phyloP scores from a whole-genome alignment of 2,888 invertebrate species.

The Celastrina argiolus region DNA sequence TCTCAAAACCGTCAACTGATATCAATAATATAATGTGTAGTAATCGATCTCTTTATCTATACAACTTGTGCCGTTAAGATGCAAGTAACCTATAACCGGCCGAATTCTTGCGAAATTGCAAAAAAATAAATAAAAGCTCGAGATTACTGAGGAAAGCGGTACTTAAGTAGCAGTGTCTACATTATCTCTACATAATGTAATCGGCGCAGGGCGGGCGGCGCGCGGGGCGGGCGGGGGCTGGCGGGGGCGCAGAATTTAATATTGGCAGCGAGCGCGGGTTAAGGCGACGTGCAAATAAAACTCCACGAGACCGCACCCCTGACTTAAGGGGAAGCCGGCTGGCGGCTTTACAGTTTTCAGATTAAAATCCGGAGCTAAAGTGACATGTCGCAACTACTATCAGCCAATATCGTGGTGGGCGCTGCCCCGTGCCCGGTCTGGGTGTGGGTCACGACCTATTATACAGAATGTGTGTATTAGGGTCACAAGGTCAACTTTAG shows the following conservation, averaged over 20 bases:
- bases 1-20: too few relatives aligned
- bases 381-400: too few relatives aligned
- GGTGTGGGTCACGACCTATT: too few relatives aligned
- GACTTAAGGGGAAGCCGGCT: slow-evolving; percentile 46
- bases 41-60: too few relatives aligned
- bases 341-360: slow-evolving; percentile 17
- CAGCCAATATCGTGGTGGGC: too few relatives aligned
- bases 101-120: not conserved
- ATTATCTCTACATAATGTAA: slow-evolving; percentile 51
- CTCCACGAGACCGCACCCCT: slow-evolving; percentile 60
- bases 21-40: too few relatives aligned
- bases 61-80: too few relatives aligned
- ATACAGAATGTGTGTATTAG: too few relatives aligned
- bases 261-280: slow-evolving; percentile 67
- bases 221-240: slow-evolving; percentile 30
- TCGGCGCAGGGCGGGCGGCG: slow-evolving; percentile 41
- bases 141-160: slow-evolving; percentile 15
- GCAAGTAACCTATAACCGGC: not conserved
- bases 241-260: slow-evolving; percentile 61
- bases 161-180: slow-evolving; percentile 18
- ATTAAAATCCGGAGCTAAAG: too few relatives aligned
- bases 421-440: too few relatives aligned
- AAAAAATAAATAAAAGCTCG: slow-evolving; percentile 21
- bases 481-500: too few relatives aligned
- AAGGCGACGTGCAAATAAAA: slow-evolving; percentile 73